Base-by-base conservation (phyloP, 2,888 invertebrate genomes). In the Spilarctia lutea region DNA sequence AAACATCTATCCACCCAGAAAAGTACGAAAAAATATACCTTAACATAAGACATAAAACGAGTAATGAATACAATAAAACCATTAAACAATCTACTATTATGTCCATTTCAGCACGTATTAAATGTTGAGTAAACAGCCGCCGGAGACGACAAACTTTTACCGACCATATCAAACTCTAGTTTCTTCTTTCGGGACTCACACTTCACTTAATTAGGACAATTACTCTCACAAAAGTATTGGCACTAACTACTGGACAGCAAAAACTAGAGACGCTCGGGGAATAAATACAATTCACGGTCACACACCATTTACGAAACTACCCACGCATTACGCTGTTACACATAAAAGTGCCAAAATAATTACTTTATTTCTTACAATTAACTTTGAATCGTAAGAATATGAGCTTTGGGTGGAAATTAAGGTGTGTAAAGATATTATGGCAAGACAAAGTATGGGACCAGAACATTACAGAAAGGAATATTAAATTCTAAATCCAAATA, bases 401-500 rank as follows among this genome's bases (percentile, higher is more conserved):
- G 0, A 0, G 0, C 0, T 7, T 20, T 74, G 67, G 18, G 63
- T 75, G 27, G 13, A 48, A 35, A 72, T 76, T 45, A 1, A 7
- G 24, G 2, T 72, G 33, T 35, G 4, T 0, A 0, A 65, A 71
- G 69, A 27, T 74, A 48, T 24, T 69, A 45, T 56, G 24, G 30
- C 33, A n/a, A 48, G 13, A 52, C 35, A 69, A 33, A 56, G 33
- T 48, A 24, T 30, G 30, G 2, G 20, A 71, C 65, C 76, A 63
- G 66, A 71, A 73, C 65, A 77, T 72, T 73, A 65, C 65, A 79
- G 74, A 79, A 75, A 84, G 71, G 71, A 75, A 81, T 79, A 75
- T 79, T 82, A 72, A 79, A 81, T 76, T 83, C 74, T 66, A 73
- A 79, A 42, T 45, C 45, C 45, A n/a, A 66, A 81, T 78, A 39